Conservation (phyloP, 2,797 vertebrate genomes). For the Propithecus deckenii region DNA sequence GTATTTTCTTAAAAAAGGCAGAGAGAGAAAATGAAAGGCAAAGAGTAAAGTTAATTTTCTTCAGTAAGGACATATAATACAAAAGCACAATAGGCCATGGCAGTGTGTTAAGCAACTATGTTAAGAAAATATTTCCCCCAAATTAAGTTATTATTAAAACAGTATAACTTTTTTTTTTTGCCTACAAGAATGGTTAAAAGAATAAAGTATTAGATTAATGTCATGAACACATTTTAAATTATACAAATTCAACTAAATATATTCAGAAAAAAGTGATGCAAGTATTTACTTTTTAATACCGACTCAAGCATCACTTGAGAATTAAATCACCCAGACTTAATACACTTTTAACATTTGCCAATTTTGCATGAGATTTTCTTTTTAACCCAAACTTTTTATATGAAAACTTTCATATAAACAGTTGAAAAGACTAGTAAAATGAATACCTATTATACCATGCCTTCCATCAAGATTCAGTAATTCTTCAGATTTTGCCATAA, state of each 20-base stretch:
- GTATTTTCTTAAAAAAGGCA: conserved; percentile 15
- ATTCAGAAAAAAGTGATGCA: not conserved
- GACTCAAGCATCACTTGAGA: not conserved
- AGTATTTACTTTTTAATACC: not conserved
- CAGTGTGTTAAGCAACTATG: not conserved
- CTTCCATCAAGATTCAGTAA: not conserved
- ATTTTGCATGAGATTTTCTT: not conserved
- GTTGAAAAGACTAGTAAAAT: not conserved
- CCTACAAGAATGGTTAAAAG: not conserved
- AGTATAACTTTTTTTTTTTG: not conserved
- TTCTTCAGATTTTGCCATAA: not conserved
- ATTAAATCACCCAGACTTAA: not conserved
- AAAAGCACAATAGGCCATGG: not conserved
- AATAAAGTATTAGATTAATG: not conserved
- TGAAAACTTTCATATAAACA: not conserved
- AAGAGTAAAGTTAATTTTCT: not conserved
- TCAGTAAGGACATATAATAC: not conserved
- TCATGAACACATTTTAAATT: conserved; percentile 19
- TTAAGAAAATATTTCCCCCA: too few relatives aligned
- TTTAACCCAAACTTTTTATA: not conserved
- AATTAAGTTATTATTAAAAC: not conserved
- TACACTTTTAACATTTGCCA: not conserved
- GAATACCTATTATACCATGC: not conserved
- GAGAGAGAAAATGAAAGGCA: not conserved
- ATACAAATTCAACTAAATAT: conserved; percentile 13